Conservation (phyloP, 1,140 invertebrate genomes). For the Drosophila aff. region DNA sequence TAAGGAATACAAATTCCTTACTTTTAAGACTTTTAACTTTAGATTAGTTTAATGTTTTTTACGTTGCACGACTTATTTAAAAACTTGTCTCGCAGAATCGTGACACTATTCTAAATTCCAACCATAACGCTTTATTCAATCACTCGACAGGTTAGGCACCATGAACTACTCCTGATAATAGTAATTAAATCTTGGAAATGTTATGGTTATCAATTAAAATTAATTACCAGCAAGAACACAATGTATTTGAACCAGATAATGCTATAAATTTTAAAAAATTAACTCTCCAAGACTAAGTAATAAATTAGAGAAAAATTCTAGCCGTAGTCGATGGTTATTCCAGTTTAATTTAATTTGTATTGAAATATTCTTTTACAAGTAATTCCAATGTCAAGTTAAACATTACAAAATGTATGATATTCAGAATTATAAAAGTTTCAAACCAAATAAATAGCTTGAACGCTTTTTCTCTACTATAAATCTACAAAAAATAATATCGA, state of each 20-base stretch:
- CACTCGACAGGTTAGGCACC: not conserved
- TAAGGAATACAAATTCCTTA: not conserved
- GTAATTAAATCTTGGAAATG: not conserved
- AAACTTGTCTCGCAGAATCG: not conserved
- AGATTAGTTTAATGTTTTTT: not conserved
- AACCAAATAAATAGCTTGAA: not conserved
- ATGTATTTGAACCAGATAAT: not conserved
- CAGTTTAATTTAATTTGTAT: no score
- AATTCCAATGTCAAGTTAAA: not conserved
- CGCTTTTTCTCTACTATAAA: not conserved
- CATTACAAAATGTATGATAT: not conserved
- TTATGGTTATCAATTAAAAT: not conserved
- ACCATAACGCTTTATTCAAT: not conserved
- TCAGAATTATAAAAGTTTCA: not conserved
- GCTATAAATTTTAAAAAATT: no score
- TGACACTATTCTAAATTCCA: conserved; percentile 16
- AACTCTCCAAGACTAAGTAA: not conserved
- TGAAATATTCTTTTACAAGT: not conserved
- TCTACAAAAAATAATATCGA: not conserved
- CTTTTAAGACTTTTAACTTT: not conserved
- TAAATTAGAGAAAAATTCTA: not conserved
- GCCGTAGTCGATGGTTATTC: not conserved
- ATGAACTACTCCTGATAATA: not conserved
- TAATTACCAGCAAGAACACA: not conserved
- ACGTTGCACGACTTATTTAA: not conserved